Conservation (phyloP, 2,797 vertebrate genomes). For the Phataginus tetradactyla region DNA sequence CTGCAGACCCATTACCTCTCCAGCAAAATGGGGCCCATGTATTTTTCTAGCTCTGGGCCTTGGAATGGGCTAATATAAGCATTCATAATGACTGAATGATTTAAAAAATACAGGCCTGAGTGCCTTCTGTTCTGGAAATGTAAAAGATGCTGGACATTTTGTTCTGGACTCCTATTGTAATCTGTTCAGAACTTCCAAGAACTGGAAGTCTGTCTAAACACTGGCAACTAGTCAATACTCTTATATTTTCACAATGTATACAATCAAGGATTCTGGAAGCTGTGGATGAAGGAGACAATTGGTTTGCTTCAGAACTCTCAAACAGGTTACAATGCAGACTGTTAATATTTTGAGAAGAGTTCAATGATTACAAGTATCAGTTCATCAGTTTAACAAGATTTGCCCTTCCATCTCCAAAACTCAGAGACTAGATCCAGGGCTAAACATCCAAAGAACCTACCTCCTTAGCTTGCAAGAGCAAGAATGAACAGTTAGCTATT, state of each 20-base stretch:
- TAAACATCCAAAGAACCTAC: not conserved
- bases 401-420: not conserved
- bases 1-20: not conserved
- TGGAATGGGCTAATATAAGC: not conserved
- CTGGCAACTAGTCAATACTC: not conserved
- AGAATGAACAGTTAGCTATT: not conserved
- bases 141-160: not conserved
- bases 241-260: not conserved
- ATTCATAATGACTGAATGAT: not conserved
- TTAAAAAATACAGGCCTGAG: not conserved
- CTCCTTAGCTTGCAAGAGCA: not conserved
- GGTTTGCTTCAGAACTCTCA: slow-evolving; percentile 4
- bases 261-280: not conserved
- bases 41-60: not conserved
- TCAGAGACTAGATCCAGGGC: not conserved
- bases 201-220: not conserved
- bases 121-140: not conserved
- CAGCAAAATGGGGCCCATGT: not conserved
- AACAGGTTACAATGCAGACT: not conserved
- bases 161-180: not conserved
- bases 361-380: not conserved
- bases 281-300: not conserved
- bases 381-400: not conserved
- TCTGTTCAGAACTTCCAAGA: not conserved
- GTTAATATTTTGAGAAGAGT: not conserved